A percentile compares a stretch with the other conserved stretches of the same genome.
These are phyloP conservation scores for Frankliniella fusca DNA, from an alignment of 2,888 invertebrate genomes.

Conservation along the genomic window DNA sequence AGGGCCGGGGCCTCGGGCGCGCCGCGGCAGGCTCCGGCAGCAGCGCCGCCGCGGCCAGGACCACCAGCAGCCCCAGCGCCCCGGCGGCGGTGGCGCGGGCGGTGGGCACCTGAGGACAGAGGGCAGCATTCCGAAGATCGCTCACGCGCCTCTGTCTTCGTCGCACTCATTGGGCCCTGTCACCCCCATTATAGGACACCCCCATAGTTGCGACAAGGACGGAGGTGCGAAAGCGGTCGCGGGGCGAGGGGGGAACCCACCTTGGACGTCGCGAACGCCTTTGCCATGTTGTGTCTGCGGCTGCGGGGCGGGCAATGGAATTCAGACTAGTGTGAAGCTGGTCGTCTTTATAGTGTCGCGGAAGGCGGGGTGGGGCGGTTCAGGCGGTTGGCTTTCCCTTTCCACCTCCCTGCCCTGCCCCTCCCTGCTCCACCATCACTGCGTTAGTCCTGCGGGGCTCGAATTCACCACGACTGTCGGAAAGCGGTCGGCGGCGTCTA, in stretches of 20 bases:
- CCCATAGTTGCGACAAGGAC: no score
- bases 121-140: no score
- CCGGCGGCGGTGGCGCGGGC: neutral
- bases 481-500: no score
- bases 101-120: neutral
- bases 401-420: neutral
- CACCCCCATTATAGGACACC: no score
- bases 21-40: neutral
- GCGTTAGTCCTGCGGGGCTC: no score
- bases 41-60: neutral
- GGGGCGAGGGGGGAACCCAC: neutral
- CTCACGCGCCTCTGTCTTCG: no score
- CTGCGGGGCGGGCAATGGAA: neutral
- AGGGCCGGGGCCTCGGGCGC: conserved; percentile 43
- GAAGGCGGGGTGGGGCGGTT: neutral
- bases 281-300: neutral
- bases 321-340: neutral
- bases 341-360: neutral
- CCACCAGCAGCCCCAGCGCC: neutral
- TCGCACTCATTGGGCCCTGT: no score
- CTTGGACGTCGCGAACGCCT: neutral
- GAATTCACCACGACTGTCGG: no score
- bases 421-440: no score
- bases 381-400: neutral
- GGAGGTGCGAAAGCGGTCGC: no score